Evolutionary conservation across 2,113 vertebrate genomes (phyloP).

Genomic region (Corydoras maculifer): DNA sequence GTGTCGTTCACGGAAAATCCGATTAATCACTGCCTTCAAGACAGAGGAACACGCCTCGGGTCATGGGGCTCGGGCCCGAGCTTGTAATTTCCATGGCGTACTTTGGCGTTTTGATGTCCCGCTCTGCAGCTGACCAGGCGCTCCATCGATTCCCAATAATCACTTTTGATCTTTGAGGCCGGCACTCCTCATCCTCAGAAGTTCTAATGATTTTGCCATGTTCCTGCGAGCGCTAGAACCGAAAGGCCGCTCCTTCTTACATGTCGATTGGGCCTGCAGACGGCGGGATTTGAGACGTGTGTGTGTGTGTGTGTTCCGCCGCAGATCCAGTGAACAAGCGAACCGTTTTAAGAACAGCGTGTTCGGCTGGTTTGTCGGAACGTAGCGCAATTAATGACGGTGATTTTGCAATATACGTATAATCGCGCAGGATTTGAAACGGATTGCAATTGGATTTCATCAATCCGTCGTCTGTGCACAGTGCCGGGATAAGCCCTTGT

Average conservation of each 20-base stretch:
- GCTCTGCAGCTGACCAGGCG: conserved; percentile 39
- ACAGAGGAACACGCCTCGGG: conserved; percentile 23
- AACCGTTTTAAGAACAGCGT: too few species aligned
- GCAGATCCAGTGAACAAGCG: too few species aligned
- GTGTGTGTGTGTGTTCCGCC: too few species aligned
- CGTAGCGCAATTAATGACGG: too few species aligned
- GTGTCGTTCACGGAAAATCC: conserved; percentile 28
- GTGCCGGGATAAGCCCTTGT: too few species aligned
- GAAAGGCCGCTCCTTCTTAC: conserved; percentile 26
- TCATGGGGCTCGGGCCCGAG: not conserved
- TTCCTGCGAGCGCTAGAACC: conserved; percentile 37
- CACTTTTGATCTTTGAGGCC: conserved; percentile 42
- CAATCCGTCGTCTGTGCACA: too few species aligned
- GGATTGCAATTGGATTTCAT: too few species aligned
- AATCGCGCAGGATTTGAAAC: too few species aligned
- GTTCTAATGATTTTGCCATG: conserved; percentile 42
- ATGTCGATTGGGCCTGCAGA: conserved; percentile 31
- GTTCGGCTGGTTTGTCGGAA: too few species aligned
- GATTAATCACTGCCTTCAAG: conserved; percentile 29
- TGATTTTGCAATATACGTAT: too few species aligned
- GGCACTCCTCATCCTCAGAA: conserved; percentile 32
- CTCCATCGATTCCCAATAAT: conserved; percentile 44
- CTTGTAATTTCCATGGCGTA: conserved; percentile 38
- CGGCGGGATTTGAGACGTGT: not conserved
- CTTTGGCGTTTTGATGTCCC: conserved; percentile 41